A percentile compares a stretch with the other conserved stretches of the same genome.
Conservation (phyloP, 2,797 vertebrate species). For the Bovichtus diacanthus region DNA sequence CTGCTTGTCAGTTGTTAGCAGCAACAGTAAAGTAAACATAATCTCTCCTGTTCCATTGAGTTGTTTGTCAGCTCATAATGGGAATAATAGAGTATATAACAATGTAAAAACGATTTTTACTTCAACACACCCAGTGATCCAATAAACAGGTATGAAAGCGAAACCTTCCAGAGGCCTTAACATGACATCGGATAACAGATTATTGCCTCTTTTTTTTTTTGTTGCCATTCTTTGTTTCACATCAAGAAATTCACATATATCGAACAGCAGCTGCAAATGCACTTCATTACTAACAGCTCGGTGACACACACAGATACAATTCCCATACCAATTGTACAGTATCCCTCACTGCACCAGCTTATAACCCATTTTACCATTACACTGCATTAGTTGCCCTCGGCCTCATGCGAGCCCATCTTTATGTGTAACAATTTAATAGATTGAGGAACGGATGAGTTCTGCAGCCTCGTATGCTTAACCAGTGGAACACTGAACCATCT, state of each 20-base stretch:
- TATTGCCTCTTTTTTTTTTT: background rate
- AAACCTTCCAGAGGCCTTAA: background rate
- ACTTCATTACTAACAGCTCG: conserved; percentile 5
- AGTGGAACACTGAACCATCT: conserved; percentile 16
- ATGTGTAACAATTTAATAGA: conserved; percentile 31
- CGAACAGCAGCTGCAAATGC: conserved; percentile 10
- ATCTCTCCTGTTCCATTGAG: conserved; percentile 6
- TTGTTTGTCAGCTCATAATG: conserved; percentile 11
- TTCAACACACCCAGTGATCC: background rate
- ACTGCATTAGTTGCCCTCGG: conserved; percentile 2
- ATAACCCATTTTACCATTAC: conserved; percentile 16
- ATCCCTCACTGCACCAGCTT: conserved; percentile 24
- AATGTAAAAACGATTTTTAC: conserved; percentile 24
- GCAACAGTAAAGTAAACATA: conserved; percentile 30
- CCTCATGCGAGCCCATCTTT: conserved; percentile 23
- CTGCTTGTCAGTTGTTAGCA: conserved; percentile 22
- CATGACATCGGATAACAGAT: background rate
- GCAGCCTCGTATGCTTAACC: conserved; percentile 31
- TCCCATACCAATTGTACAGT: conserved; percentile 1
- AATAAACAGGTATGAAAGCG: background rate
- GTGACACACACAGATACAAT: background rate
- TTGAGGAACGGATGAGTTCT: conserved; percentile 18
- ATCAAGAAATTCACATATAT: conserved; percentile 2
- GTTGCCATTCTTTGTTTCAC: background rate
- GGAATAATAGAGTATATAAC: background rate